Percentiles rank a stretch among this genome's conserved stretches.
Conservation (phyloP, 2,888 invertebrate species). For the Dendrolimus pini region DNA sequence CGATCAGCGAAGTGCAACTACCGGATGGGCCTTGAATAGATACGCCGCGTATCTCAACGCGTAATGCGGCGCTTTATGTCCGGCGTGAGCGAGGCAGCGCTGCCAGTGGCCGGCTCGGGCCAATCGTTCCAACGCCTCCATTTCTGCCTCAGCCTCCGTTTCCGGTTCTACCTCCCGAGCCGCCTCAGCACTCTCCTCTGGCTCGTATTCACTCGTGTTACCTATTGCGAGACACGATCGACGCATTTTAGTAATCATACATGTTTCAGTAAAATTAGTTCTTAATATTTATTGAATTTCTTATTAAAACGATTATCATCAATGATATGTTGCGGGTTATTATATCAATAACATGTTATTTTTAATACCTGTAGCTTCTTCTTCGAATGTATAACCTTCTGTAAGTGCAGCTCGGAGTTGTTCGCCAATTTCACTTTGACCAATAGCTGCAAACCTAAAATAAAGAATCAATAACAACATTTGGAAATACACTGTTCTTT, state of each 20-base stretch:
- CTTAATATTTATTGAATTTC: no score
- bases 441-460: conserved; percentile 58
- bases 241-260: no score
- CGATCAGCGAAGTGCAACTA: conserved; percentile 15
- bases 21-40: conserved; percentile 54
- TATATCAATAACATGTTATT: no score
- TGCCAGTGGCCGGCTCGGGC: conserved; percentile 66
- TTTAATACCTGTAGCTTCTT: conserved; percentile 35
- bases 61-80: conserved; percentile 50
- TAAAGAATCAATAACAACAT: no score
- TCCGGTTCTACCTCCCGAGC: conserved; percentile 12
- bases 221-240: conserved; percentile 11
- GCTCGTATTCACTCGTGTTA: conserved; percentile 33
- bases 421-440: conserved; percentile 63
- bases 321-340: no score
- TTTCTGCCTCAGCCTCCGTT: conserved; percentile 25
- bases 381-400: conserved; percentile 43
- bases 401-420: conserved; percentile 55
- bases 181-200: conserved; percentile 24
- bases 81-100: conserved; percentile 63
- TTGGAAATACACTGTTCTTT: no score
- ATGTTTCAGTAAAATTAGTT: no score
- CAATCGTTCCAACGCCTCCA: conserved; percentile 48
- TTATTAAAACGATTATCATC: no score
- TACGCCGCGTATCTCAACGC: conserved; percentile 57